These are phyloP conservation scores for Vesta saturnalis DNA, from an alignment of 2,888 invertebrate species.

Conservation along the genomic window DNA sequence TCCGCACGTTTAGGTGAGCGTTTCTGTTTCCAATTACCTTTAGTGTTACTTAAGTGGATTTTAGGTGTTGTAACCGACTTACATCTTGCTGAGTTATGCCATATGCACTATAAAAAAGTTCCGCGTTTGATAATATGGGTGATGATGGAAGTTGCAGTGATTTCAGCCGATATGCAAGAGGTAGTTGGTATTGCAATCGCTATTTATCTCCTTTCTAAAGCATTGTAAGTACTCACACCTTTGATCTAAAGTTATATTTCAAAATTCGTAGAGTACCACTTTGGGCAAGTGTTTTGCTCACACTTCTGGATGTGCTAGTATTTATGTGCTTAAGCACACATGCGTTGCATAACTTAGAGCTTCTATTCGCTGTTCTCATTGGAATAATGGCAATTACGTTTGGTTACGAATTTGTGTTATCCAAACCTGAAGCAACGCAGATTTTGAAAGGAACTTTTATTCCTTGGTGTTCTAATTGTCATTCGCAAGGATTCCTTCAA, in stretches of 20 bases:
- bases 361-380: slow-evolving; percentile 85
- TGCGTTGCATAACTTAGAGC: slow-evolving; percentile 83
- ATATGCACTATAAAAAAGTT: slow-evolving; percentile 76
- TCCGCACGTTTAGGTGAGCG: slow-evolving; percentile 58
- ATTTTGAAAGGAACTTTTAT: slow-evolving; percentile 82
- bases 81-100: slow-evolving; percentile 85
- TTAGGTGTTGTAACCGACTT: slow-evolving; percentile 87
- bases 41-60: neutral
- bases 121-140: slow-evolving; percentile 85
- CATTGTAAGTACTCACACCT: slow-evolving; percentile 67
- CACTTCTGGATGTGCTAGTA: slow-evolving; percentile 86
- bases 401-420: slow-evolving; percentile 83
- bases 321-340: slow-evolving; percentile 88
- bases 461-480: slow-evolving; percentile 81
- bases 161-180: slow-evolving; percentile 93
- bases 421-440: slow-evolving; percentile 74
- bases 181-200: slow-evolving; percentile 93
- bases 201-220: slow-evolving; percentile 81
- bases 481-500: slow-evolving; percentile 72
- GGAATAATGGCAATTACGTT: slow-evolving; percentile 86
- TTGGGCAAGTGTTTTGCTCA: slow-evolving; percentile 85
- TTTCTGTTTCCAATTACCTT: neutral
- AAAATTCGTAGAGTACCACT: slow-evolving; percentile 71
- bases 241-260: neutral
- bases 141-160: slow-evolving; percentile 92